Evolutionary conservation across 1,140 invertebrate genomes (phyloP).

Genomic region (Prorops nasuta): DNA sequence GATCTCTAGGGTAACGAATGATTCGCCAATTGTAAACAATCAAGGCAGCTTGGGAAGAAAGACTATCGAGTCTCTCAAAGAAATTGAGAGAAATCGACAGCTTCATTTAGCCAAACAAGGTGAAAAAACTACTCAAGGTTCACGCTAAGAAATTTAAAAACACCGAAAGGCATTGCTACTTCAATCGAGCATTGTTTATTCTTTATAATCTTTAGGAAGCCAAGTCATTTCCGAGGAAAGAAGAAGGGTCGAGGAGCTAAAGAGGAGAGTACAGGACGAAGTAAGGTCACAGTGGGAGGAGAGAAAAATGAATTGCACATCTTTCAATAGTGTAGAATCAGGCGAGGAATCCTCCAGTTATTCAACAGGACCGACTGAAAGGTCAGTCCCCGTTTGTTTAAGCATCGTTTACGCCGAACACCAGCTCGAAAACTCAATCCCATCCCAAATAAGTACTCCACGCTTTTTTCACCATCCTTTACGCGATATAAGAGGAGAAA

Average conservation of each 20-base stretch:
- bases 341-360: slow-evolving; percentile 67
- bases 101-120: slow-evolving; percentile 88
- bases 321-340: slow-evolving; percentile 67
- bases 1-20: slow-evolving; percentile 81
- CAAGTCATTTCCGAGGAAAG: slow-evolving; percentile 89
- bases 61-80: slow-evolving; percentile 84
- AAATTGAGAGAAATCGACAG: slow-evolving; percentile 85
- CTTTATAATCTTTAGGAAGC: slow-evolving; percentile 63
- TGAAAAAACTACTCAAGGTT: slow-evolving; percentile 43
- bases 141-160: too few relatives aligned
- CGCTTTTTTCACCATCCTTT: too few relatives aligned
- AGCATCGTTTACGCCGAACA: too few relatives aligned
- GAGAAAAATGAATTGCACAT: slow-evolving; percentile 67
- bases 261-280: slow-evolving; percentile 83
- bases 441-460: too few relatives aligned
- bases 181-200: too few relatives aligned
- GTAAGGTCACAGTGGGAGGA: slow-evolving; percentile 84
- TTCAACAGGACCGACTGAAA: slow-evolving; percentile 66
- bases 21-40: slow-evolving; percentile 72
- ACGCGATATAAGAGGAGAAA: too few relatives aligned
- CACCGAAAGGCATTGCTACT: too few relatives aligned
- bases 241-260: slow-evolving; percentile 81
- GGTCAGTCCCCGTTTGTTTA: too few relatives aligned
- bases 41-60: slow-evolving; percentile 72
- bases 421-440: too few relatives aligned